A percentile compares a stretch with the other conserved stretches of the same genome.
Conservation (phyloP, 37 sponge, comb jelly and placozoan genomes). For the Dysidea cf. avara region DNA sequence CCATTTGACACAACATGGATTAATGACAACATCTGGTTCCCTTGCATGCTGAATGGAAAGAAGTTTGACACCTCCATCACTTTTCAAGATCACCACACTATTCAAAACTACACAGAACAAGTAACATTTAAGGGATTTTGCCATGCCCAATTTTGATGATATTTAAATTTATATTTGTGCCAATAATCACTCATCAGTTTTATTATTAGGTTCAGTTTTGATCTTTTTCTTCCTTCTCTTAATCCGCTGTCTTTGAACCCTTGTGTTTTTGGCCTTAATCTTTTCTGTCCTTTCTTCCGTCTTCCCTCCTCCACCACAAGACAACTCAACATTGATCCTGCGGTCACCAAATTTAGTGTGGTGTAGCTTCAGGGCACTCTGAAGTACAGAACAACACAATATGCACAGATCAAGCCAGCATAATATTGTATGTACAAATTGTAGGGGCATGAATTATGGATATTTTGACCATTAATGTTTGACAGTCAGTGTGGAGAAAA, state of each 20-base stretch:
- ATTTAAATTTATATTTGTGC: too few species aligned
- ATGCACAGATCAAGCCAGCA: neutral
- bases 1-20: constrained; percentile 91
- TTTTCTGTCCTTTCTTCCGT: constrained; percentile 59
- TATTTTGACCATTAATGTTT: neutral
- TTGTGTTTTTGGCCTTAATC: constrained; percentile 64
- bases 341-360: constrained; percentile 65
- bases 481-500: neutral
- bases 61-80: constrained; percentile 65
- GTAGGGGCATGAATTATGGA: neutral
- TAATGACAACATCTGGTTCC: constrained; percentile 87
- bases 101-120: neutral
- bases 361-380: constrained; percentile 86
- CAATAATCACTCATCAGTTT: too few species aligned
- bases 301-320: constrained; percentile 95
- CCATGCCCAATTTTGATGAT: too few species aligned
- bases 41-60: constrained; percentile 61
- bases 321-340: constrained; percentile 84
- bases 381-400: neutral
- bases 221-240: constrained; percentile 3
- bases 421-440: neutral
- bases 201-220: too few species aligned
- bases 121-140: too few species aligned
- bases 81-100: neutral
- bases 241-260: constrained; percentile 7